A percentile compares a stretch with the other conserved stretches of the same genome.
phyloP scores from a whole-genome alignment of 2,113 vertebrate genomes.

The Zosterops borbonicus region DNA sequence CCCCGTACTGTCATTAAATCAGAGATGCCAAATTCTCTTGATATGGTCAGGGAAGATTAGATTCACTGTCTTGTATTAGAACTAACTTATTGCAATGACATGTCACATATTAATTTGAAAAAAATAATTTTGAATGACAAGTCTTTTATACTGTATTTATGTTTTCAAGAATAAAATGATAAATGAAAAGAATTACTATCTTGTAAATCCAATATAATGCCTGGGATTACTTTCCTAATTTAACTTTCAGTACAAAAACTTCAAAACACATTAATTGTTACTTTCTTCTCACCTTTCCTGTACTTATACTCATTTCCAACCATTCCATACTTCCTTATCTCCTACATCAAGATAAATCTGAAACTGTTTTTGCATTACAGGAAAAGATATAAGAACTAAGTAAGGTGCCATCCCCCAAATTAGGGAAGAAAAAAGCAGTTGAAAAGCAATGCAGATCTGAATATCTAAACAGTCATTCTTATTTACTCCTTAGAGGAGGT shows the following conservation, averaged over 20 bases:
- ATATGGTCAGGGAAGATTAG: not conserved
- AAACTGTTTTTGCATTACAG: not conserved
- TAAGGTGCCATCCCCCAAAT: not conserved
- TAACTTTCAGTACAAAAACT: not conserved
- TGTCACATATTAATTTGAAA: not conserved
- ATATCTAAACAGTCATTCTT: not conserved
- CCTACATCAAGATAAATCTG: not conserved
- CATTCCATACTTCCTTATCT: not conserved
- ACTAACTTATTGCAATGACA: not conserved
- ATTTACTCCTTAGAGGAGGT: not conserved
- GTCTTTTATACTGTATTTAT: not conserved
- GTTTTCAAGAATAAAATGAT: constrained; percentile 2
- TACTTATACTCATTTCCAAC: not conserved
- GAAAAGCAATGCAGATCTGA: not conserved
- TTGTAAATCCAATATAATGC: not conserved
- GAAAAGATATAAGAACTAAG: not conserved
- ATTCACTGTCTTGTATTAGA: not conserved
- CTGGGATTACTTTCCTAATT: not conserved
- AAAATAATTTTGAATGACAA: not conserved
- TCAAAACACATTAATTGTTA: not conserved
- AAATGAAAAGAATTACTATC: not conserved
- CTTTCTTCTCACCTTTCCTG: not conserved
- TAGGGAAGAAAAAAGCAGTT: not conserved
- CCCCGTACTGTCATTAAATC: not conserved
- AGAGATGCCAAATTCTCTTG: not conserved